Evolutionary conservation across 1,140 invertebrate species (phyloP).

Genomic region (Elysia chlorotica): DNA sequence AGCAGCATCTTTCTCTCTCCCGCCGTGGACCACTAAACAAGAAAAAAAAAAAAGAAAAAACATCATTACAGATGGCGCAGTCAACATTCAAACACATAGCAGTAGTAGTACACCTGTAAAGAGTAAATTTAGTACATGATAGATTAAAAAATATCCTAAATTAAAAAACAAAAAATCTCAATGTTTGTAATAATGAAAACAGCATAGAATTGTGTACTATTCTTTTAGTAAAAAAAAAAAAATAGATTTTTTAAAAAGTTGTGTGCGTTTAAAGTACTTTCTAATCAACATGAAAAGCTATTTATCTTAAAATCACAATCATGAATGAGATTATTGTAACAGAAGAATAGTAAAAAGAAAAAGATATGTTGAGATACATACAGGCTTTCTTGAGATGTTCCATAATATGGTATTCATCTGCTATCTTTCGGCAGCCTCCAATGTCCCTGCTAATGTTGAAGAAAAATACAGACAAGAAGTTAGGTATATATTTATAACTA

Average conservation of each 20-base stretch:
- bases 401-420: slow-evolving; percentile 54
- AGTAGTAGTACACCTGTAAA: background rate
- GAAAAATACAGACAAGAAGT: background rate
- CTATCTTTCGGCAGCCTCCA: no score
- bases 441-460: slow-evolving; percentile 27
- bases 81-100: background rate
- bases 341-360: background rate
- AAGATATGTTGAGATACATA: slow-evolving; percentile 36
- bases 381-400: slow-evolving; percentile 55
- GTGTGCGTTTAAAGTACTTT: no score
- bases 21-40: slow-evolving; percentile 49
- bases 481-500: background rate
- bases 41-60: slow-evolving; percentile 5
- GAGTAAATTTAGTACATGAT: no score
- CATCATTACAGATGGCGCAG: background rate
- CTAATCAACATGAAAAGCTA: no score
- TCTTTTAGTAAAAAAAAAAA: no score
- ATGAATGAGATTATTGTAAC: background rate
- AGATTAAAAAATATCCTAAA: no score
- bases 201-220: no score
- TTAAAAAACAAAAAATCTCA: no score
- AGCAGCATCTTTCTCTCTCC: slow-evolving; percentile 52
- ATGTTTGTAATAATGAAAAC: no score
- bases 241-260: no score
- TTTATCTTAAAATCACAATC: no score